Evolutionary conservation across 2,888 invertebrate species (phyloP), one percentile per base, ranked within the genome.

Genomic region (Dascillus cervinus): DNA sequence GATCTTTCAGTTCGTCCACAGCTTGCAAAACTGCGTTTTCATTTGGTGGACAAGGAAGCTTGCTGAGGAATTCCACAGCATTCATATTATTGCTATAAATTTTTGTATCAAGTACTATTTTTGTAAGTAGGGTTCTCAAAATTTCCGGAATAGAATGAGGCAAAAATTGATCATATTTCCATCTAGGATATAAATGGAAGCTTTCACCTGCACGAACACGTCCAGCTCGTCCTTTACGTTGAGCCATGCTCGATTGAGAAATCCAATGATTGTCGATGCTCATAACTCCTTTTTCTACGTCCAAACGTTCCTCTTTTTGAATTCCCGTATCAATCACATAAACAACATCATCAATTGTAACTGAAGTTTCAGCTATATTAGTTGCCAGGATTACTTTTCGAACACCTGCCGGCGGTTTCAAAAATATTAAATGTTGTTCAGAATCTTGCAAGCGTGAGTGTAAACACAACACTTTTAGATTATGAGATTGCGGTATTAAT

Each of bases 381-480:
- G 83, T 83, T 0, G 82, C 69, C 6, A 84, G 59, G 11, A 84
- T 78, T 34, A 83, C 69, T 58, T 83, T 83, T 1, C 81, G 65
- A 0, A 70, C 55, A 0, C 73, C 74, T 0, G 58, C 56, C 0
- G 72, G 62, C 0, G 73, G 65, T 5, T 44, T 53, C 0, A 63
- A 51, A 52, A 79, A 79, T 59, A 79, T 75, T 34, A 62, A 67
- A 2, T 61, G 62, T 55, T 80, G 79, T 3, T 77, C 77, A 1
- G 64, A 48, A 12, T 73, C 69, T 22, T 75, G 70, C 32, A 80
- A 49, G 39, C 73, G 71, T 29, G 65, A 70, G 53, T 69, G 69
- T 15, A 67, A 54, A 42, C 58, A 55, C 25, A 58, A 37, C 1
- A 60, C 48, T 3, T 31, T 34, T 35, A 52, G 29, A 43, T 53